Percentiles rank a stretch among this genome's conserved stretches.
Conservation (phyloP, 2,113 vertebrate genomes). For the Ceyx melanurus region DNA sequence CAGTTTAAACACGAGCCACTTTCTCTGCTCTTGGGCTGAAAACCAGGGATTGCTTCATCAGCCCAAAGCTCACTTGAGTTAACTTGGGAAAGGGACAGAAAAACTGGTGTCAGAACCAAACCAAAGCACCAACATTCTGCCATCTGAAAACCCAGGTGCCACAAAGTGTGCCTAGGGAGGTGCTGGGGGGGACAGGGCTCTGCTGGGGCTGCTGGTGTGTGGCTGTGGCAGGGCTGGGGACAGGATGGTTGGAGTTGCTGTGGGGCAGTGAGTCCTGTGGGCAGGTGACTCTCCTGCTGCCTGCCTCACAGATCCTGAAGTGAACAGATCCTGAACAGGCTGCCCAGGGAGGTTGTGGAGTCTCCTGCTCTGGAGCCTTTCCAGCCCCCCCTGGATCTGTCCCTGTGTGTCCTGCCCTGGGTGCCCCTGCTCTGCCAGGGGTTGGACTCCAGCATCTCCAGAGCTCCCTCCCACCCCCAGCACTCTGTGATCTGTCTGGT, state of each 20-base stretch:
- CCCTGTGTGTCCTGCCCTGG: too few relatives aligned
- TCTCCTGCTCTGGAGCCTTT: too few relatives aligned
- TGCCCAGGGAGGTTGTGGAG: too few relatives aligned
- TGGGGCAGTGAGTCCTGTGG: not conserved
- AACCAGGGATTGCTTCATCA: not conserved
- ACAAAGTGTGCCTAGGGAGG: not conserved
- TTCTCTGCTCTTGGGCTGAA: not conserved
- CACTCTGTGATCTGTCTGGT: not conserved
- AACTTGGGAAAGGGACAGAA: not conserved
- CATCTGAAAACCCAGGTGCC: not conserved
- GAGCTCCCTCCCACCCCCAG: too few relatives aligned
- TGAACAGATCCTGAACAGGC: too few relatives aligned
- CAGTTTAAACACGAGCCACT: not conserved
- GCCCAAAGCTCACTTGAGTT: not conserved
- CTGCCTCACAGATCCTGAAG: not conserved
- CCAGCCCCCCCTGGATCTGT: too few relatives aligned
- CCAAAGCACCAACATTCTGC: not conserved
- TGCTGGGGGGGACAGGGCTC: not conserved
- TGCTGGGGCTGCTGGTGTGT: not conserved
- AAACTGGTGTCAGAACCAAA: not conserved
- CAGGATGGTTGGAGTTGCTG: rapidly evolving
- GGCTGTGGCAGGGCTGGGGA: not conserved
- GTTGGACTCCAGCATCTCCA: too few relatives aligned
- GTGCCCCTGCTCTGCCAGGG: too few relatives aligned
- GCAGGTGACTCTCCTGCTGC: not conserved